These are phyloP conservation scores for Gallinago undulata DNA, from an alignment of 2,113 vertebrate species.

Conservation along the genomic window DNA sequence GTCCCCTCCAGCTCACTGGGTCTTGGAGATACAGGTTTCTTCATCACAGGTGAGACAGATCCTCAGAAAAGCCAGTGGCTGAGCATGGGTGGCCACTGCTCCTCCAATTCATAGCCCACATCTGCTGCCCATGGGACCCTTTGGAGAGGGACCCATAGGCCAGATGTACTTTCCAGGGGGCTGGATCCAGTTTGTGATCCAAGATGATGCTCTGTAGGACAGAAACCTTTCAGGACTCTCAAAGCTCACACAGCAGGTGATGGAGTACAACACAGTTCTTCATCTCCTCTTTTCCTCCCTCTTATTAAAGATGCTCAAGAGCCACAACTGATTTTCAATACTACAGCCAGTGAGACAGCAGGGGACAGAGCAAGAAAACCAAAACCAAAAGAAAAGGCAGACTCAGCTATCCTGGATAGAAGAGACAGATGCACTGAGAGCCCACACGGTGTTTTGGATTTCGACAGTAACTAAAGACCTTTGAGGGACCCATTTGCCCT, in stretches of 20 bases:
- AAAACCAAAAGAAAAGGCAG: neutral
- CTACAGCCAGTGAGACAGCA: neutral
- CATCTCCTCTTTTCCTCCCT: neutral
- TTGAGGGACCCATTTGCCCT: neutral
- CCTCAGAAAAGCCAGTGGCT: neutral
- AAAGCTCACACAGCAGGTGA: neutral
- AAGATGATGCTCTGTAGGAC: neutral
- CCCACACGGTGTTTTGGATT: fast-evolving
- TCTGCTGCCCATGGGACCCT: neutral
- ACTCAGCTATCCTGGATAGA: fast-evolving
- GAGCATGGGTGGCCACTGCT: neutral
- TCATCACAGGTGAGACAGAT: neutral
- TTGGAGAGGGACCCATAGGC: neutral
- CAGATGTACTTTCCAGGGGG: neutral
- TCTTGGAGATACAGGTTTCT: neutral
- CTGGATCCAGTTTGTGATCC: neutral
- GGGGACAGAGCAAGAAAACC: neutral
- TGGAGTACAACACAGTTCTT: neutral
- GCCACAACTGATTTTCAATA: neutral
- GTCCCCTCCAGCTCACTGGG: neutral
- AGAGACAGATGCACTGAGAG: neutral
- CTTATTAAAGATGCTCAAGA: neutral
- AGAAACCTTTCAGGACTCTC: neutral
- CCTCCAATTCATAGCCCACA: neutral
- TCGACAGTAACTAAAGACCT: neutral